These are phyloP conservation scores for Enteromius anoplus DNA, from an alignment of 2,797 vertebrate species.

Conservation along the genomic window DNA sequence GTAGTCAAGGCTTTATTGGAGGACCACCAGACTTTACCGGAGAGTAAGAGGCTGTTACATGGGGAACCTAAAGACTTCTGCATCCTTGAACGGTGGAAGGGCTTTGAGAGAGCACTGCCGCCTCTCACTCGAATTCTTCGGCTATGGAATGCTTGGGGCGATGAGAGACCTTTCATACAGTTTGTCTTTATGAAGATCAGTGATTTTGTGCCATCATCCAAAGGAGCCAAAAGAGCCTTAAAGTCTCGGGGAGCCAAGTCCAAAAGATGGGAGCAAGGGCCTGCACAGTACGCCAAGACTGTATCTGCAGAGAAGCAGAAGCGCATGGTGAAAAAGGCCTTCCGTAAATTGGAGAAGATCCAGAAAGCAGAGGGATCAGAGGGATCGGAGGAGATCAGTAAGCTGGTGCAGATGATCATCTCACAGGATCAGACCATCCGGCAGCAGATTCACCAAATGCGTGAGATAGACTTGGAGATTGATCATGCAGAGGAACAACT, in stretches of 20 bases:
- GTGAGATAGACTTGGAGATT: slow-evolving; percentile 87
- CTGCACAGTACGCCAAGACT: slow-evolving; percentile 80
- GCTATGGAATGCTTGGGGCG: slow-evolving; percentile 94
- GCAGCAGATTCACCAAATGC: slow-evolving; percentile 88
- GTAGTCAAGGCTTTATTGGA: slow-evolving; percentile 91
- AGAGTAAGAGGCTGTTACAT: slow-evolving; percentile 82
- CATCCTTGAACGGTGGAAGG: slow-evolving; percentile 92
- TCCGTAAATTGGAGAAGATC: slow-evolving; percentile 91
- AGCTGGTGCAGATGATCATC: slow-evolving; percentile 89
- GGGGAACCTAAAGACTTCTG: slow-evolving; percentile 91
- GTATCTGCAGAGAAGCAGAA: slow-evolving; percentile 89
- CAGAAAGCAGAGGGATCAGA: slow-evolving; percentile 78
- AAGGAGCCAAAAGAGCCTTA: slow-evolving; percentile 78
- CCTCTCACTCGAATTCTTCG: slow-evolving; percentile 90
- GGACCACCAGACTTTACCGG: slow-evolving; percentile 82
- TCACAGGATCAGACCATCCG: slow-evolving; percentile 92
- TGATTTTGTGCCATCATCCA: slow-evolving; percentile 80
- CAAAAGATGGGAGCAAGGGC: slow-evolving; percentile 81
- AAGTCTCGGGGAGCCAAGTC: slow-evolving; percentile 76
- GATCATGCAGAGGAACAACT: slow-evolving; percentile 79
- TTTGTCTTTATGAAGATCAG: slow-evolving; percentile 88
- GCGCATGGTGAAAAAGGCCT: slow-evolving; percentile 94
- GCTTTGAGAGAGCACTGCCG: slow-evolving; percentile 88
- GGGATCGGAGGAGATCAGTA: slow-evolving; percentile 83
- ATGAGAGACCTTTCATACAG: slow-evolving; percentile 86